phyloP scores from a whole-genome alignment of 1,140 invertebrate genomes.

The Bicyclus anynana region DNA sequence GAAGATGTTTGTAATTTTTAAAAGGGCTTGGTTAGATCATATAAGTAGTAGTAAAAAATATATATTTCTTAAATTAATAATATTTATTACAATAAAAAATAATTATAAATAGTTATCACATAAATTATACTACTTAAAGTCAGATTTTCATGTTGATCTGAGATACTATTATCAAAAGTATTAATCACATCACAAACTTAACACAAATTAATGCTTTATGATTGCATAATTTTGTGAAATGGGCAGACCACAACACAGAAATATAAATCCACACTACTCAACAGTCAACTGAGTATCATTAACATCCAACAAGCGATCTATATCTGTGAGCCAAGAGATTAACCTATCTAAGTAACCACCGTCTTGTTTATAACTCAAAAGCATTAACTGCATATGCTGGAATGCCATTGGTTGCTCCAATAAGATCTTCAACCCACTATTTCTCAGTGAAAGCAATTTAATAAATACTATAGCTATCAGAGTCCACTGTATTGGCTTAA shows the following conservation, averaged over 20 bases:
- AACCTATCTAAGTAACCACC: slow-evolving; percentile 75
- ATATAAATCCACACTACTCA: slow-evolving; percentile 24
- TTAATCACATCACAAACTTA: too few species aligned
- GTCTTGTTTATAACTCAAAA: slow-evolving; percentile 76
- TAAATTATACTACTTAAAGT: too few species aligned
- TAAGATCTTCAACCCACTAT: slow-evolving; percentile 51
- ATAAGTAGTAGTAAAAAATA: too few species aligned
- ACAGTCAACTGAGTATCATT: slow-evolving; percentile 60
- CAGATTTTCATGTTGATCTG: too few species aligned
- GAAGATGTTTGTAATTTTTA: too few species aligned
- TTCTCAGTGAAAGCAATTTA: slow-evolving; percentile 70
- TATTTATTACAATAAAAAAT: too few species aligned
- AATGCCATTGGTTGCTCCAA: slow-evolving; percentile 58
- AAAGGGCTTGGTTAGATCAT: too few species aligned
- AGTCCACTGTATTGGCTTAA: slow-evolving; percentile 78
- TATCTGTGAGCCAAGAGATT: slow-evolving; percentile 72
- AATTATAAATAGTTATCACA: too few species aligned
- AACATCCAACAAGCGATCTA: slow-evolving; percentile 65
- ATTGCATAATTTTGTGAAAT: not conserved
- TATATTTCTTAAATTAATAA: too few species aligned
- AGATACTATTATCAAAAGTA: too few species aligned
- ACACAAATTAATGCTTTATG: too few species aligned
- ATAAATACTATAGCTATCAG: slow-evolving; percentile 77
- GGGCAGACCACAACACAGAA: not conserved
- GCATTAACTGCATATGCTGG: slow-evolving; percentile 68